Base-by-base conservation (phyloP, 2,888 invertebrate species). In the Apamea crenata region DNA sequence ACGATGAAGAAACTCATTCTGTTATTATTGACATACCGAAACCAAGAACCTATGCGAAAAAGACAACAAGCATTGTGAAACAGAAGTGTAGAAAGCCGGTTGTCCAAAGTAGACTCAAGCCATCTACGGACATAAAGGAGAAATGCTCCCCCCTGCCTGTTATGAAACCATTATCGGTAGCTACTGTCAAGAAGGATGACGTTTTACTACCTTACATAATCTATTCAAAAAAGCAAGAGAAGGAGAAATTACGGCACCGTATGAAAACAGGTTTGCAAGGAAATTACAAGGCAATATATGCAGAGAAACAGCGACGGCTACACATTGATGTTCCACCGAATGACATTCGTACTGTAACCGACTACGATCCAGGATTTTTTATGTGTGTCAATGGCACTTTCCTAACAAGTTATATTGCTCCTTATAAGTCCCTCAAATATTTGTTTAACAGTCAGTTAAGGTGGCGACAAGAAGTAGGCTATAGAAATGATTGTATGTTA, bases 401-500 rank as follows among this genome's bases (percentile, higher is more conserved):
- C 29, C 72, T 92, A 36, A 78, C 76, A n/a, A 84, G 87, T 63
- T 90, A 91, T 75, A 90, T 90, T 47, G 93, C 92, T 40, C 82
- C 92, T 40, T 95, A 89, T 85, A 96, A 95, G 90, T 93, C 94
- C 16, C 84, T 95, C 2, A 93, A 92, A 87, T 77, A 79, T 81
- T 77, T 92, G 36, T 90, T 93, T 69, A 92, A 92, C 87, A 85
- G 92, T 79, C 86, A 91, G 59, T 70, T 95, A 70, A 88, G 94
- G 81, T 80, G 91, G 56, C 92, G 89, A 82, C 92, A 94, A 74
- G 93, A 95, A 86, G 91, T 96, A 40, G 97, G 96, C 1, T 95
- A 94, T 73, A 94, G 95, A 89, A 94, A 93, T 75, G 97, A 97
- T 88, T 94, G 94, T 77, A 93, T 95, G 82, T 91, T 97, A 72